phyloP scores from a whole-genome alignment of 1,140 invertebrate species.

The Hestina assimilis region DNA sequence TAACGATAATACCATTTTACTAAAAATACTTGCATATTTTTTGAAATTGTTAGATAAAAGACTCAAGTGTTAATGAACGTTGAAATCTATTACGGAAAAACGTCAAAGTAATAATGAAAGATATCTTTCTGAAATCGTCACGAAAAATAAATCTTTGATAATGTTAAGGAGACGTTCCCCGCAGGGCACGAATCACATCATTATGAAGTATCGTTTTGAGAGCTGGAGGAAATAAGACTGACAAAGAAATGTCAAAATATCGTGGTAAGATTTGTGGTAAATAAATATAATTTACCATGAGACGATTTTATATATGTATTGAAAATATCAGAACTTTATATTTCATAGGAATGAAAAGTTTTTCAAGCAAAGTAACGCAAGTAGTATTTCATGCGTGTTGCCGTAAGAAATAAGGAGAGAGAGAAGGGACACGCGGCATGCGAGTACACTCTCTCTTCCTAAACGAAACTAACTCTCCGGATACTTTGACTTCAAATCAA shows the following conservation, averaged over 20 bases:
- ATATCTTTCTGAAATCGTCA: constrained; percentile 26
- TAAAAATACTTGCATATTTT: too few species aligned
- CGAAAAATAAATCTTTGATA: constrained; percentile 32
- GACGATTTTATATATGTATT: not conserved
- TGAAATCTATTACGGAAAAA: constrained; percentile 22
- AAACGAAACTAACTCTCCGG: too few species aligned
- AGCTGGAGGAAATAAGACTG: constrained; percentile 39
- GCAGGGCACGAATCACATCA: constrained; percentile 44
- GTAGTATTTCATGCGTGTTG: too few species aligned
- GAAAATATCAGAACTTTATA: not conserved
- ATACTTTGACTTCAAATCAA: too few species aligned
- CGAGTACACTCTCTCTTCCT: too few species aligned
- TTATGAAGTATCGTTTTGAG: constrained; percentile 44
- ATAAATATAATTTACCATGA: constrained; percentile 2
- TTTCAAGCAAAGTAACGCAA: too few species aligned
- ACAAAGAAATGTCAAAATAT: constrained; percentile 45
- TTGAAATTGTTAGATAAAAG: too few species aligned
- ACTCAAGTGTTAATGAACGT: constrained; percentile 4
- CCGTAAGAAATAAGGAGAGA: too few species aligned
- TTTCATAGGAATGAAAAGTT: too few species aligned
- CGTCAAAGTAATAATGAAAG: constrained; percentile 26
- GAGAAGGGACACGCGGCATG: too few species aligned
- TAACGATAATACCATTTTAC: too few species aligned
- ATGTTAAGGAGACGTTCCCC: constrained; percentile 35
- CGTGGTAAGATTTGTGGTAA: constrained; percentile 16